Percentiles rank a stretch among this genome's conserved stretches.
phyloP scores from a whole-genome alignment of 2,113 vertebrate species.

The Mixornis gularis region DNA sequence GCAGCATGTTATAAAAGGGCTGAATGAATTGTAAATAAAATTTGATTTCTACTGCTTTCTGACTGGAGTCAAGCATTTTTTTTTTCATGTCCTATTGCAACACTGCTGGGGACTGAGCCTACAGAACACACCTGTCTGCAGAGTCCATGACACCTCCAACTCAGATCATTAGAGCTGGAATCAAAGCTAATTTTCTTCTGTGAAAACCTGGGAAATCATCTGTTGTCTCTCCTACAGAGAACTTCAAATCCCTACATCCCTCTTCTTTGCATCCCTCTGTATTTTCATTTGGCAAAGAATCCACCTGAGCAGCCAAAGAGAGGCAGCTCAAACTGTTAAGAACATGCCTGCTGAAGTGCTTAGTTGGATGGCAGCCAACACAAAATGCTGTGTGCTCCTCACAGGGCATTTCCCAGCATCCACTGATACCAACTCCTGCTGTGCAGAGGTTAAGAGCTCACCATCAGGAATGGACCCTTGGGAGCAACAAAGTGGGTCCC shows the following conservation, averaged over 20 bases:
- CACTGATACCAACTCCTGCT: background rate
- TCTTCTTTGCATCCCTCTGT: background rate
- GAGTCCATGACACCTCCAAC: background rate
- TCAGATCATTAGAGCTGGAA: background rate
- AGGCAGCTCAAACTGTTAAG: background rate
- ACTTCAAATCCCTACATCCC: background rate
- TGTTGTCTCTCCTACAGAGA: background rate
- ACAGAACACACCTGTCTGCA: background rate
- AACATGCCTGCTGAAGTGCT: accelerated
- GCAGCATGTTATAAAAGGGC: no score
- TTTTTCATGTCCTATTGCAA: no score
- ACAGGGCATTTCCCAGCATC: background rate
- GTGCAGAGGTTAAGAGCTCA: background rate
- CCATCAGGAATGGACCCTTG: accelerated
- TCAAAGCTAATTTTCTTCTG: background rate
- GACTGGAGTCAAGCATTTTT: no score
- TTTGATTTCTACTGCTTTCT: no score
- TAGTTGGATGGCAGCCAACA: background rate
- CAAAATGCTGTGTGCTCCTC: background rate
- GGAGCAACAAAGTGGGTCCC: background rate
- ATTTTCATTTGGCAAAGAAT: background rate
- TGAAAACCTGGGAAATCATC: background rate
- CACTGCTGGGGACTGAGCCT: background rate
- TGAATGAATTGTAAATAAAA: no score
- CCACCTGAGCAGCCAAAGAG: background rate